Evolutionary conservation across 2,797 vertebrate genomes (phyloP).

Genomic region (Cyprinella venusta): DNA sequence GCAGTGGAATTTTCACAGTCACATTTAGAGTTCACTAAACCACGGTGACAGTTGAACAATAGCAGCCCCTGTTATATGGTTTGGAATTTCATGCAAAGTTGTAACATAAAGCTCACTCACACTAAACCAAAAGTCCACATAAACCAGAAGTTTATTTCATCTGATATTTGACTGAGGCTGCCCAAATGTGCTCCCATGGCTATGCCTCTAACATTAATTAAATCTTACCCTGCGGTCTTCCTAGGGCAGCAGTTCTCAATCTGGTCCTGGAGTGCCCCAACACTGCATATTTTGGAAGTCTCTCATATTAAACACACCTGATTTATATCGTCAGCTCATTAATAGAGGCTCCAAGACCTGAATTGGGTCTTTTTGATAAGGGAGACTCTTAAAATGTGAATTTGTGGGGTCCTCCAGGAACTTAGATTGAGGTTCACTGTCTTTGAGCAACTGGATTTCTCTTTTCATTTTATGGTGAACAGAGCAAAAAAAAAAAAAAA

Average conservation of each 20-base stretch:
- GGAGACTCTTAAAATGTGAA: background rate
- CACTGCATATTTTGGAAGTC: background rate
- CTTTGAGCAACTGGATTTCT: background rate
- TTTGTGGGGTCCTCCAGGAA: background rate
- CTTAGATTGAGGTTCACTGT: background rate
- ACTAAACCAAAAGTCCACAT: slow-evolving; percentile 5
- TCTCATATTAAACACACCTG: background rate
- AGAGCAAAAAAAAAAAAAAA: too few species aligned
- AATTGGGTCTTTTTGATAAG: slow-evolving; percentile 22
- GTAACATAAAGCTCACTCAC: background rate
- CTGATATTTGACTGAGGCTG: slow-evolving; percentile 19
- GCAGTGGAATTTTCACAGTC: slow-evolving; percentile 16
- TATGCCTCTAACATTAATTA: slow-evolving; percentile 24
- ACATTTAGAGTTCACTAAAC: slow-evolving; percentile 17
- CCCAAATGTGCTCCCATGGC: slow-evolving; percentile 8
- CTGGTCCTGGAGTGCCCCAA: background rate
- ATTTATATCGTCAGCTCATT: background rate
- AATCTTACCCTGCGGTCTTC: slow-evolving; percentile 18
- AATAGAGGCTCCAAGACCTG: background rate
- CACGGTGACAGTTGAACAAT: background rate
- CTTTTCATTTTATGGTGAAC: background rate
- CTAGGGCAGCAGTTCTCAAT: slow-evolving; percentile 8
- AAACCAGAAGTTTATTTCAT: slow-evolving; percentile 20
- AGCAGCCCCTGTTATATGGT: background rate
- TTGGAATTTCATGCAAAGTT: slow-evolving; percentile 15